phyloP scores from a whole-genome alignment of 2,113 vertebrate genomes.

The Myocastor coypus region DNA sequence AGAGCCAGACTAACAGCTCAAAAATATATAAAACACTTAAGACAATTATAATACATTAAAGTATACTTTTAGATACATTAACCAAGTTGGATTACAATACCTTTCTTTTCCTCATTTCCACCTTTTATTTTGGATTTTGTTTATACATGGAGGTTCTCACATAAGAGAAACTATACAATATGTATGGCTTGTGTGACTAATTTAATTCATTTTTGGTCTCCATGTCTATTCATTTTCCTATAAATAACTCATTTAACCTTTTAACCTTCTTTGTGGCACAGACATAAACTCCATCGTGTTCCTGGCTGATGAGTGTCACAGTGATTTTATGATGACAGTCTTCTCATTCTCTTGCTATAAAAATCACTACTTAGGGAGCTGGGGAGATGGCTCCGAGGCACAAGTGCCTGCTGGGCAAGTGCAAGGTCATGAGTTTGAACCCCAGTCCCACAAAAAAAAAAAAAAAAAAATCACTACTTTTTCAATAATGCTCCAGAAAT shows the following conservation, averaged over 20 bases:
- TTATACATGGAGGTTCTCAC: neutral
- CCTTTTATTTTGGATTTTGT: neutral
- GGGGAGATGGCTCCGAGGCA: no score
- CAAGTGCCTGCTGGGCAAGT: no score
- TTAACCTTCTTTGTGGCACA: neutral
- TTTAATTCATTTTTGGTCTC: neutral
- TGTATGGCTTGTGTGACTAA: neutral
- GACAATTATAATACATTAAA: neutral
- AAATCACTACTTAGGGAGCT: slow-evolving; percentile 34
- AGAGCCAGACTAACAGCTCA: neutral
- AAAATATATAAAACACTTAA: neutral
- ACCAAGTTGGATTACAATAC: neutral
- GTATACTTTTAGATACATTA: neutral
- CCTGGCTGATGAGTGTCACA: no score
- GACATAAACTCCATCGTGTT: neutral
- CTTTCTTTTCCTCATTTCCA: neutral
- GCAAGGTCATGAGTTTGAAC: no score
- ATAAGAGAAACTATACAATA: neutral
- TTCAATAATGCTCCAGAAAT: neutral
- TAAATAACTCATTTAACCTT: neutral
- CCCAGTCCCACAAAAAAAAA: no score
- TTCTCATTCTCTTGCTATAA: slow-evolving; percentile 4
- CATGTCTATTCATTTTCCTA: neutral
- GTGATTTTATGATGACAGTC: neutral
- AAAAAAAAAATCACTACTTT: slow-evolving; percentile 49